phyloP scores from a whole-genome alignment of 1,140 invertebrate genomes.

The Mamestra configurata region DNA sequence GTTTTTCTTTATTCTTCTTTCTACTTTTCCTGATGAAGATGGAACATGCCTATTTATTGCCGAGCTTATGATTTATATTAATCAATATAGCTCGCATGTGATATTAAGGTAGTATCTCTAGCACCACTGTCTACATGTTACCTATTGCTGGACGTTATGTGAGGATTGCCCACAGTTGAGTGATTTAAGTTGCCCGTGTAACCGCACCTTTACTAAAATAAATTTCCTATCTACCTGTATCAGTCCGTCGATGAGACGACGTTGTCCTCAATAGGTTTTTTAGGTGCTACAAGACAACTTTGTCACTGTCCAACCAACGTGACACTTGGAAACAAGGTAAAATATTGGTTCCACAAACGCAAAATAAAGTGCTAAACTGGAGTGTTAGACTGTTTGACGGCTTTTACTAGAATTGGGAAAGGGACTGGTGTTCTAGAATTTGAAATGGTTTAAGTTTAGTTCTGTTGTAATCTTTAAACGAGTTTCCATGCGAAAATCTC shows the following conservation, averaged over 20 bases:
- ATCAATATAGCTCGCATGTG: no score
- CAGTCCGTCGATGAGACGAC: conserved; percentile 58
- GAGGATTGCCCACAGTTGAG: no score
- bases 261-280: conserved; percentile 56
- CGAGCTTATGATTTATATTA: no score
- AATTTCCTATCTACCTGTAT: conserved; percentile 75
- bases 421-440: background rate
- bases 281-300: conserved; percentile 52
- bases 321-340: conserved; percentile 37
- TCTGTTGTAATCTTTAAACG: background rate
- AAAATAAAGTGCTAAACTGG: conserved; percentile 1
- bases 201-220: conserved; percentile 66
- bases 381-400: background rate
- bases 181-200: background rate
- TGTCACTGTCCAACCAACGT: conserved; percentile 53
- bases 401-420: background rate
- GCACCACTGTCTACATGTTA: no score
- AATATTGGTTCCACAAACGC: conserved; percentile 41
- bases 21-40: no score
- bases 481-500: background rate
- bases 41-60: no score
- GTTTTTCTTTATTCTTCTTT: no score
- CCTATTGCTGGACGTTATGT: no score
- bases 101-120: no score
- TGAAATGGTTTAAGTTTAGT: conserved; percentile 2